Conservation (phyloP, 2,797 vertebrate species). For the Petrocephalus sullivani region DNA sequence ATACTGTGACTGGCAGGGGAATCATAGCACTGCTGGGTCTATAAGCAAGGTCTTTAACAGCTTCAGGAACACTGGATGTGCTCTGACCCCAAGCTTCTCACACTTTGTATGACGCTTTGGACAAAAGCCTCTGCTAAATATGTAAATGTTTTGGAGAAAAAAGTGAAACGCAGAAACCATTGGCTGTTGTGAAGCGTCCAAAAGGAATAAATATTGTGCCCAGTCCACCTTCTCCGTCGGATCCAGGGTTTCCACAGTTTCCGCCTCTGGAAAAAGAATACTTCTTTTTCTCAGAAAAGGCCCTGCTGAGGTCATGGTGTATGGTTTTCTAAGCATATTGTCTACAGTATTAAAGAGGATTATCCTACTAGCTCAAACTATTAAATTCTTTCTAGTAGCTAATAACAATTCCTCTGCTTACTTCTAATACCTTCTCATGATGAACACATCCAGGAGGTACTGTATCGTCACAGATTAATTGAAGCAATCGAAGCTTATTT, state of each 20-base stretch:
- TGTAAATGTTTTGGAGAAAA: not conserved
- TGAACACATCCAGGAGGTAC: slow-evolving; percentile 33
- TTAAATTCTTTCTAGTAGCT: slow-evolving; percentile 52
- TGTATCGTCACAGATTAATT: slow-evolving; percentile 54
- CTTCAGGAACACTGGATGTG: not conserved
- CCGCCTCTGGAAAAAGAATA: not conserved
- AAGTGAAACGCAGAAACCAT: not conserved
- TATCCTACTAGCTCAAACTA: slow-evolving; percentile 51
- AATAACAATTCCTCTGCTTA: slow-evolving; percentile 51
- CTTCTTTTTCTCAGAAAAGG: not conserved
- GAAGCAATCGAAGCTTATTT: slow-evolving; percentile 60
- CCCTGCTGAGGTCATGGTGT: slow-evolving; percentile 2
- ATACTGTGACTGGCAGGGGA: not conserved
- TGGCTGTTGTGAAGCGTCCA: not conserved
- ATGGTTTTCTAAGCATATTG: slow-evolving; percentile 42
- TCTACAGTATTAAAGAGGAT: slow-evolving; percentile 54
- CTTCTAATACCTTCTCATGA: slow-evolving; percentile 50
- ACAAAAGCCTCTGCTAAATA: not conserved
- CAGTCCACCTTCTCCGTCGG: not conserved
- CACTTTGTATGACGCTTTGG: not conserved
- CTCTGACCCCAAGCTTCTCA: not conserved
- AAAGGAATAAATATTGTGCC: not conserved
- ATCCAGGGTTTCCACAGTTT: not conserved
- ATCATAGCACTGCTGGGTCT: not conserved
- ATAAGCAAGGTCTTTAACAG: not conserved